phyloP scores from a whole-genome alignment of 2,113 vertebrate genomes.

The Hemibates koningsi region DNA sequence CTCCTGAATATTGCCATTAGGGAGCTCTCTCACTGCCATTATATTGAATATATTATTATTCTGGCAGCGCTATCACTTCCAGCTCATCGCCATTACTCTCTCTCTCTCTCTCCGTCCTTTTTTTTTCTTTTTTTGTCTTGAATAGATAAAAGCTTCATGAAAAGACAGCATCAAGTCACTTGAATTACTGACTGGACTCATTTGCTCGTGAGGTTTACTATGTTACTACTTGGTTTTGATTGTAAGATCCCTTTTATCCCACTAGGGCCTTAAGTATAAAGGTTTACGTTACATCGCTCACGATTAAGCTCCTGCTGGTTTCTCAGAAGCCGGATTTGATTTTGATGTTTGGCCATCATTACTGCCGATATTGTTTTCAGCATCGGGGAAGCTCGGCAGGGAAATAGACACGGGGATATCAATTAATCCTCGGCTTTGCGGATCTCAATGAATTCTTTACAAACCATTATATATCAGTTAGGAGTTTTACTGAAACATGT shows the following conservation, averaged over 20 bases:
- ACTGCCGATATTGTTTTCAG: neutral
- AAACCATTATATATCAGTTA: neutral
- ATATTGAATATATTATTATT: conserved; percentile 61
- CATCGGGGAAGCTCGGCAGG: neutral
- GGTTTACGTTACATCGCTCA: neutral
- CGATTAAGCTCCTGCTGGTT: neutral
- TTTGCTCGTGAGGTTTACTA: neutral
- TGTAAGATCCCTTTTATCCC: neutral
- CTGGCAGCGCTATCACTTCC: conserved; percentile 43
- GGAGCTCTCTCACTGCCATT: conserved; percentile 44
- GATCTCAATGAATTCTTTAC: fast-evolving
- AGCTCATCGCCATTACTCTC: conserved; percentile 46
- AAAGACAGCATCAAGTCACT: conserved; percentile 28
- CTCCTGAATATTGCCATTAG: conserved; percentile 45
- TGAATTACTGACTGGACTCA: conserved; percentile 15
- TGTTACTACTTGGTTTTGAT: neutral
- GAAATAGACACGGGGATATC: neutral
- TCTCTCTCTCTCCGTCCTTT: neutral
- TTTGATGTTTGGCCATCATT: neutral
- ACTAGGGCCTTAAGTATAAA: neutral
- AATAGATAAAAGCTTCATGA: conserved; percentile 45
- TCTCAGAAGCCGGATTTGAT: neutral
- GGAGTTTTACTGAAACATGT: neutral
- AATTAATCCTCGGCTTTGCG: neutral
- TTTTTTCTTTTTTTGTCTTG: conserved; percentile 11